Base-by-base conservation (phyloP, 1,140 invertebrate genomes). In the Anastrepha ludens region DNA sequence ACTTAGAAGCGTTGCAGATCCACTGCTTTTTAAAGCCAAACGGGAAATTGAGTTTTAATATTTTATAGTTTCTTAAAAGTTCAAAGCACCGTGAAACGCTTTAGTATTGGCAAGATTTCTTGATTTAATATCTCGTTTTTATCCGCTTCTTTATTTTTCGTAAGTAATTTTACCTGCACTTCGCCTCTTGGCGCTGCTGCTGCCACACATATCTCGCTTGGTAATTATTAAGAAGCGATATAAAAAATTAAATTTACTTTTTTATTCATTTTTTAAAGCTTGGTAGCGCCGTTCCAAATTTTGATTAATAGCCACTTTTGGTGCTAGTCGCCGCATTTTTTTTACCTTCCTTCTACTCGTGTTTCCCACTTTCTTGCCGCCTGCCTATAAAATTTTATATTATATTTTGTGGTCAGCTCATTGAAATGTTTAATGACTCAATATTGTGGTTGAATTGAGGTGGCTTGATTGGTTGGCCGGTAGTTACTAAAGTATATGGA, bases 401-500 rank as follows among this genome's bases (percentile, higher is more conserved):
- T 29, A 29, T 47, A 74, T 74, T 74, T 74, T 74, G 41, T 74
- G 44, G 67, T 74, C 41, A 44, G 67, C 41, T 74, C 67, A 74
- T 74, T 47, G 67, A 74, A 74, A 74, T 74, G 13, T 74, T 74
- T 74, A 74, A 74, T 74, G 67, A 74, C 67, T 74, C 67, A 74
- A 74, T 74, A 47, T 74, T 44, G 67, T 44, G 67, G 67, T 70
- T 74, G 67, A 15, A n/a, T 39, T 47, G 67, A 74, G 67, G 41
- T 74, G 67, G 41, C 39, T 74, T 74, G 41, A 74, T 74, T 74
- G 67, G 41, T 17, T n/a, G 41, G 6, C 13, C 29, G 41, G 39
- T 44, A 70, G 9, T 70, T 62, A 13, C 60, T 17, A 62, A 62
- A 62, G 15, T 62, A 7, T 62, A 17, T 55, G 50, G 50, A 6